These are phyloP conservation scores for Catharus fuscescens DNA, from an alignment of 2,113 vertebrate genomes.

Conservation along the genomic window DNA sequence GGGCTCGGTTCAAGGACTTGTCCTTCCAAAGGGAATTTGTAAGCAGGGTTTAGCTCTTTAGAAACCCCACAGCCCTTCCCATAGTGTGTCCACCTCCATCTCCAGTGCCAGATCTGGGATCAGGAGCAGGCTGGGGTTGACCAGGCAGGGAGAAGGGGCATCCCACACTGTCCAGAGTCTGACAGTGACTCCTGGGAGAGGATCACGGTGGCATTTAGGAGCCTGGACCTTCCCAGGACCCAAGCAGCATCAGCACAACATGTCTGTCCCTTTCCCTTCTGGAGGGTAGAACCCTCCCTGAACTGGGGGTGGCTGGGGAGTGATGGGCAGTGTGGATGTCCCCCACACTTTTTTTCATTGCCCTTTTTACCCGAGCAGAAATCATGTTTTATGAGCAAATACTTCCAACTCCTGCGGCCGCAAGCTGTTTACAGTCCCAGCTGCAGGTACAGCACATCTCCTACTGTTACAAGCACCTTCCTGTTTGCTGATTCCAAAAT, in stretches of 20 bases:
- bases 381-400: not conserved
- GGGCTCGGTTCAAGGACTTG: accelerated
- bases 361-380: not conserved
- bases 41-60: not conserved
- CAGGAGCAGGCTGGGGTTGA: not conserved
- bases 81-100: not conserved
- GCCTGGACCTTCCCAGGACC: not conserved
- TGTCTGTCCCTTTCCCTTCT: not conserved
- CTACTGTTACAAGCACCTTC: not conserved
- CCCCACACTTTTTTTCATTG: not conserved
- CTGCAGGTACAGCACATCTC: not conserved
- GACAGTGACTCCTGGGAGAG: not conserved
- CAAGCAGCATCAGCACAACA: not conserved
- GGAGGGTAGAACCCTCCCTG: not conserved
- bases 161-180: accelerated
- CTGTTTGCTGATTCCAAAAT: not conserved
- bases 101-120: accelerated
- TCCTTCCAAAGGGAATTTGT: not conserved
- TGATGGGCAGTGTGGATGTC: not conserved
- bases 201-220: not conserved
- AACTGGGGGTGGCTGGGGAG: accelerated
- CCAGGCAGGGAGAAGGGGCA: not conserved
- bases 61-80: not conserved
- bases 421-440: not conserved
- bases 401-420: not conserved